phyloP scores from a whole-genome alignment of 2,113 vertebrate species.

The Glaucidium brasilianum region DNA sequence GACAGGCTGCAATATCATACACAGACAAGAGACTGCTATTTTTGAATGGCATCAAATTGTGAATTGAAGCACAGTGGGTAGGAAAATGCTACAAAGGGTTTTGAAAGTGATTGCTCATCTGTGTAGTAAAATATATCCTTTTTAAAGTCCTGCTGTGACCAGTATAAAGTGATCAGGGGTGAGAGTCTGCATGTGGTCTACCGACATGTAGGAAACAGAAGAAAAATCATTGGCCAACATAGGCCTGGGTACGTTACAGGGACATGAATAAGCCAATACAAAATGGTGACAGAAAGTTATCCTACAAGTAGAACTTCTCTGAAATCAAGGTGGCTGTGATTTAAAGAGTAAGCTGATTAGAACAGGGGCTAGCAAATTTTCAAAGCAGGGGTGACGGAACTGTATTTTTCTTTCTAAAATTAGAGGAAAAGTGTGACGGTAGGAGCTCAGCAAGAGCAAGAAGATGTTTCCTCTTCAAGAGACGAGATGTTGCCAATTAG shows the following conservation, averaged over 20 bases:
- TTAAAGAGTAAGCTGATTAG: constrained; percentile 8
- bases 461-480: not conserved
- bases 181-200: constrained; percentile 21
- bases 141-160: constrained; percentile 29
- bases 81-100: not conserved
- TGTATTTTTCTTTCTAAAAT: not conserved
- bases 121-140: constrained; percentile 21
- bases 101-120: constrained; percentile 26
- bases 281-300: constrained; percentile 27
- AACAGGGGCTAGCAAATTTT: not conserved
- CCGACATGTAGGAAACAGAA: not conserved
- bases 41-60: constrained; percentile 48
- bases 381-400: not conserved
- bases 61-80: constrained; percentile 23
- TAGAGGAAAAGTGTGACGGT: not conserved
- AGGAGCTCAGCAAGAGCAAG: not conserved
- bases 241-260: not conserved
- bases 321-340: not conserved
- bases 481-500: not conserved
- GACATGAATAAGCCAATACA: constrained; percentile 7
- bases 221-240: not conserved
- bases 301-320: constrained; percentile 7
- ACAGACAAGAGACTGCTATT: constrained; percentile 18
- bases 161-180: constrained; percentile 8
- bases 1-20: not conserved